Conservation (phyloP, 1,140 invertebrate species). For the Cotesia vestalis region DNA sequence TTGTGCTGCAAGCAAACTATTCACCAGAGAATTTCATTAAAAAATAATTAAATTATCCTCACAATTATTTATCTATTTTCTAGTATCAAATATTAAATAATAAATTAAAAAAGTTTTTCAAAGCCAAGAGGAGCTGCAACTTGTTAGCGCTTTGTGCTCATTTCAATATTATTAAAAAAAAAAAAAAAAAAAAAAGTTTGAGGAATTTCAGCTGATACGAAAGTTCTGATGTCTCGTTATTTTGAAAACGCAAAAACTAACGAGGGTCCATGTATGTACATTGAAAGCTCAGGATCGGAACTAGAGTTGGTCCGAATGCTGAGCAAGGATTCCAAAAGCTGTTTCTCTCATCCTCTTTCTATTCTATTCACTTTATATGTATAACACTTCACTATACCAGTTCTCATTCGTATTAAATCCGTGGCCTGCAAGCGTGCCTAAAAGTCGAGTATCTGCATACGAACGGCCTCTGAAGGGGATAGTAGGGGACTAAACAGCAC, state of each 20-base stretch:
- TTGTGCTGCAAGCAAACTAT: too few relatives aligned
- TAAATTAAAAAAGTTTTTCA: too few relatives aligned
- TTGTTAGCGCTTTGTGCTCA: too few relatives aligned
- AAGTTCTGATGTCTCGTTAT: constrained; percentile 32
- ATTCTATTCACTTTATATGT: background rate
- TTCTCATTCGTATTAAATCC: constrained; percentile 16
- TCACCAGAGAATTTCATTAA: too few relatives aligned
- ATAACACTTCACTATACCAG: too few relatives aligned
- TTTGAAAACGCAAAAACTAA: constrained; percentile 27
- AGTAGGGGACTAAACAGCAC: background rate
- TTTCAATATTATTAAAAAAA: too few relatives aligned
- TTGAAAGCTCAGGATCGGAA: background rate
- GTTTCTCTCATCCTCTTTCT: constrained; percentile 16
- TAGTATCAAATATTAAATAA: too few relatives aligned
- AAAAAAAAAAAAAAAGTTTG: background rate
- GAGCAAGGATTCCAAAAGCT: constrained; percentile 39
- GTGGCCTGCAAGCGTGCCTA: constrained; percentile 25
- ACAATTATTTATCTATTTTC: too few relatives aligned
- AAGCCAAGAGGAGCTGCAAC: too few relatives aligned
- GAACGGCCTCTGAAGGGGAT: too few relatives aligned
- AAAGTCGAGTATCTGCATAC: constrained; percentile 18
- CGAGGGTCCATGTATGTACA: constrained; percentile 8
- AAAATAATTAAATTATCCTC: too few relatives aligned
- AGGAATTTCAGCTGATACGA: constrained; percentile 28
- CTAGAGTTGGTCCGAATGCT: constrained; percentile 28